These are phyloP conservation scores for Toxostoma redivivum DNA, from an alignment of 2,113 vertebrate species.

Conservation along the genomic window DNA sequence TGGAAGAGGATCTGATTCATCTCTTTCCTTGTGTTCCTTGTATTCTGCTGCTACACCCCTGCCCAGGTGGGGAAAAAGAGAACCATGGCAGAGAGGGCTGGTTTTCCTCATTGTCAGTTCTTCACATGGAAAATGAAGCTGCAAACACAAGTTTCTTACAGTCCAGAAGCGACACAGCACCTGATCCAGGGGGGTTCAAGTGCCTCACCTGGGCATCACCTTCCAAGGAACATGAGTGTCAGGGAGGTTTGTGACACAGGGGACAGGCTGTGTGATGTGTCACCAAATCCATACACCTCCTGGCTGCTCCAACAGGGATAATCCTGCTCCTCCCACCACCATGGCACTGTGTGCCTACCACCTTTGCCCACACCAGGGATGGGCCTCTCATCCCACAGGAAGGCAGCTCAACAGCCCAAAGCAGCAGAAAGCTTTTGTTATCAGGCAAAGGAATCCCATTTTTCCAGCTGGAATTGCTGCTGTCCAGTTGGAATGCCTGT, in stretches of 20 bases:
- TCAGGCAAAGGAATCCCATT: not conserved
- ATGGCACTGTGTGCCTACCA: not conserved
- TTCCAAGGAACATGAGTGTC: rapidly evolving
- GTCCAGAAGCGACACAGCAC: not conserved
- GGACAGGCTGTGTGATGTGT: not conserved
- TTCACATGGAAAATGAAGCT: not conserved
- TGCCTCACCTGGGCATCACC: not conserved
- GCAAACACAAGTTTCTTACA: not conserved
- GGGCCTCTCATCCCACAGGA: rapidly evolving
- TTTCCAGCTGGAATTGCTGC: not conserved
- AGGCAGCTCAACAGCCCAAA: not conserved
- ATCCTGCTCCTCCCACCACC: not conserved
- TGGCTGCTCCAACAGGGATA: not conserved
- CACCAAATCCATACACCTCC: not conserved
- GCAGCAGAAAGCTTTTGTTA: not conserved
- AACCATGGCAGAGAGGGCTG: not conserved
- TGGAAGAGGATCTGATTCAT: not conserved
- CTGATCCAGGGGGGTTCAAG: rapidly evolving
- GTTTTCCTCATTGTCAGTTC: not conserved
- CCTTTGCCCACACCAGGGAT: not conserved
- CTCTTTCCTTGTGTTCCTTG: not conserved
- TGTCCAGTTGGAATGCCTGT: not conserved
- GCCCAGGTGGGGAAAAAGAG: not conserved
- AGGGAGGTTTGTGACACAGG: not conserved
- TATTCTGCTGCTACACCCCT: not conserved